These are phyloP conservation scores for Camponotus fellah DNA, from an alignment of 2,888 invertebrate genomes.

Conservation along the genomic window DNA sequence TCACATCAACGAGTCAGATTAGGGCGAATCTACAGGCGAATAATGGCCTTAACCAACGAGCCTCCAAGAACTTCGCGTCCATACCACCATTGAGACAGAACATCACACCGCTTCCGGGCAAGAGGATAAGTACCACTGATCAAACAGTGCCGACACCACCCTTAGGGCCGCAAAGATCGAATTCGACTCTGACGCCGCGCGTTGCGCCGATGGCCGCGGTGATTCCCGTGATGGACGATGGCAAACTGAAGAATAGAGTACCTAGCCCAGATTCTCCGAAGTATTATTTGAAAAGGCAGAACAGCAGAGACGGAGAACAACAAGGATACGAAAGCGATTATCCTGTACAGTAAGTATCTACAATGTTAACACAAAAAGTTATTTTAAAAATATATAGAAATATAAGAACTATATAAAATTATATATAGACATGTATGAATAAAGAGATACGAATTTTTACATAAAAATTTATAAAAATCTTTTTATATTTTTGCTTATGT, in stretches of 20 bases:
- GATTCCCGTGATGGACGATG: constrained; percentile 84
- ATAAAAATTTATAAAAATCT: neutral
- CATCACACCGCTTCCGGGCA: constrained; percentile 82
- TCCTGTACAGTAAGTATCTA: constrained; percentile 82
- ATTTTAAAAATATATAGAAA: neutral
- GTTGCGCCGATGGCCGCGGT: constrained; percentile 85
- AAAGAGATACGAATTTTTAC: neutral
- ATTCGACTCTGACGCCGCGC: constrained; percentile 83
- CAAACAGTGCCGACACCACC: constrained; percentile 73
- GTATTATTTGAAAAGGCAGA: constrained; percentile 82
- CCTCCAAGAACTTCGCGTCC: constrained; percentile 82
- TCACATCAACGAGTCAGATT: constrained; percentile 84
- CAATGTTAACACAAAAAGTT: neutral
- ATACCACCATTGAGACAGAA: constrained; percentile 84
- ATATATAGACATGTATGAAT: too few relatives aligned
- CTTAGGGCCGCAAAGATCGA: constrained; percentile 84
- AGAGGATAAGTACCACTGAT: constrained; percentile 71
- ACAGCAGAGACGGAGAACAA: constrained; percentile 82
- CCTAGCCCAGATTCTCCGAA: constrained; percentile 84
- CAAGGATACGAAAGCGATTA: constrained; percentile 84
- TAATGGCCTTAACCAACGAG: constrained; percentile 74
- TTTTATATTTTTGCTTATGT: neutral
- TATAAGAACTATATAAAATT: neutral
- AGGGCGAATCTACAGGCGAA: constrained; percentile 82
- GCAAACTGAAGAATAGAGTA: constrained; percentile 82